phyloP scores from a whole-genome alignment of 1,140 invertebrate species.

The Pomacea maculata region DNA sequence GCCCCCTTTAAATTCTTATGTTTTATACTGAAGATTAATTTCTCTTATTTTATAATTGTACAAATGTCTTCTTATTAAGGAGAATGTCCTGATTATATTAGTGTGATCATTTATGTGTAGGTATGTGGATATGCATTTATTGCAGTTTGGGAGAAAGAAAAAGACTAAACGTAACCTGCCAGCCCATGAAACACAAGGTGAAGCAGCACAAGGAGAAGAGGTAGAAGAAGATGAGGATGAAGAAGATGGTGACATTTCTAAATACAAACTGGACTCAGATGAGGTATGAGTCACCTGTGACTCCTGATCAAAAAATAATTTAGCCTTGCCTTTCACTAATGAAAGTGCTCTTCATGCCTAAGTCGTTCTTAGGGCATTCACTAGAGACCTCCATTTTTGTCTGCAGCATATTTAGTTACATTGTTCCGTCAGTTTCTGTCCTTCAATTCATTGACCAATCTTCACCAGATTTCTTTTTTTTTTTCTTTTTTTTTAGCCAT shows the following conservation, averaged over 20 bases:
- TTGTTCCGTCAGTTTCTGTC: not conserved
- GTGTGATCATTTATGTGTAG: not conserved
- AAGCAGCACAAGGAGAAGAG: conserved; percentile 49
- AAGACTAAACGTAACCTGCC: conserved; percentile 71
- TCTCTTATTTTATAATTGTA: not conserved
- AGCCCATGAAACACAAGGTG: conserved; percentile 32
- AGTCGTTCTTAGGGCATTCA: not conserved
- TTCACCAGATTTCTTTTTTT: not conserved
- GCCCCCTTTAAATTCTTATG: not conserved
- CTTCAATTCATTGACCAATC: not conserved
- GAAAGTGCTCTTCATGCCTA: not conserved
- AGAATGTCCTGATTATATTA: too few species aligned
- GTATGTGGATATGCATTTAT: not conserved
- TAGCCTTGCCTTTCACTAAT: not conserved
- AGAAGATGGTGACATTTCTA: conserved; percentile 66
- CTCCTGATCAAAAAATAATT: not conserved
- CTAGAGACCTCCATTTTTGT: not conserved
- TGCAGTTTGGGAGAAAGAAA: conserved; percentile 84
- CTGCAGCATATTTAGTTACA: not conserved
- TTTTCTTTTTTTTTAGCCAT: not conserved
- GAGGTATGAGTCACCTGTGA: conserved; percentile 13
- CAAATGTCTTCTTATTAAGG: not conserved
- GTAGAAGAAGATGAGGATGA: conserved; percentile 71
- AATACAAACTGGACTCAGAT: conserved; percentile 56
- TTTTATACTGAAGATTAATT: not conserved